phyloP scores from a whole-genome alignment of 2,113 vertebrate species.

The Rhabdomys dilectus region DNA sequence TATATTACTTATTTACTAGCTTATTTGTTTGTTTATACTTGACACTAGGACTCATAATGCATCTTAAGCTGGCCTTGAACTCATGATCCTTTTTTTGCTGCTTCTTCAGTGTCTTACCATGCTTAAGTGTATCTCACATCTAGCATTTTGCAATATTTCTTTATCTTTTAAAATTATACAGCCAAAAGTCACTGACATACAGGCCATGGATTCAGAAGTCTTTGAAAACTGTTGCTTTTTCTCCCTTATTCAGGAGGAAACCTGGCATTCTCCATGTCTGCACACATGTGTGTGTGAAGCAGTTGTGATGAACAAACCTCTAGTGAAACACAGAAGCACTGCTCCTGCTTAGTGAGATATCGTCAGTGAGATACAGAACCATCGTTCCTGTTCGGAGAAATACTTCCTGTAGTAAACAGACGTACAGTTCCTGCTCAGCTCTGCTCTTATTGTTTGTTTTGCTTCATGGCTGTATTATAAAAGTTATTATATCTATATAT shows the following conservation, averaged over 20 bases:
- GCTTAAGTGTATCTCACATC: not conserved
- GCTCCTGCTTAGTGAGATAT: too few species aligned
- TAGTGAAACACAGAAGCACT: not conserved
- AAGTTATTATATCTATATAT: not conserved
- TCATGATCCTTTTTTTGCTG: too few species aligned
- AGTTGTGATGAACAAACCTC: not conserved
- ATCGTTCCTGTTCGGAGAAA: too few species aligned
- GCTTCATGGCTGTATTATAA: not conserved
- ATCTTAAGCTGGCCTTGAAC: not conserved
- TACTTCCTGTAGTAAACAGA: not conserved
- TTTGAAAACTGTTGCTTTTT: not conserved
- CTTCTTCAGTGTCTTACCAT: not conserved
- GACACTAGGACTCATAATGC: not conserved
- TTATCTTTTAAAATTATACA: not conserved
- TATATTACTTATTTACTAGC: not conserved
- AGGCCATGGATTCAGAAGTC: not conserved
- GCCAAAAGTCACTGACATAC: not conserved
- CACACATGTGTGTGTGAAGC: too few species aligned
- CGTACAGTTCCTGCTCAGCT: not conserved
- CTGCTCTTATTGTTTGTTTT: not conserved
- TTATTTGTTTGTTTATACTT: not conserved
- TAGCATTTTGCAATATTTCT: not conserved
- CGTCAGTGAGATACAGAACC: not conserved
- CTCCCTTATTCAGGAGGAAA: not conserved
- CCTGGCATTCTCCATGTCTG: not conserved